Evolutionary conservation across 1,140 invertebrate species (phyloP), one percentile per base, ranked within the genome.

Genomic region (Laupala kohalensis): DNA sequence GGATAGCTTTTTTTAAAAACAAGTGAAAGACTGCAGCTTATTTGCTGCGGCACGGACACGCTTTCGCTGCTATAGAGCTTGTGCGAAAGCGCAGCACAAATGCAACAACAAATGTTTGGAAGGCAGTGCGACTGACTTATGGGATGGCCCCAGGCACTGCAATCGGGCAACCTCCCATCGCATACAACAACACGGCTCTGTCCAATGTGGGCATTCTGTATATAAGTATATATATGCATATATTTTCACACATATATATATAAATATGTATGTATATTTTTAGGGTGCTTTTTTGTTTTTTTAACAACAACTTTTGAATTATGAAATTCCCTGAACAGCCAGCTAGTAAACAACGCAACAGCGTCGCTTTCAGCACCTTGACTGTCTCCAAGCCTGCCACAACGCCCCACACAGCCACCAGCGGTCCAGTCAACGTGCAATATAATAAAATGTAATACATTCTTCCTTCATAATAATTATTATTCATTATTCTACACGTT

Each of bases 401-500:
- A 26, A 29, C 67, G 29, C 29, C 24, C 67, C 30, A 72, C 71
- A 67, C 65, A 69, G 71, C 71, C 27, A 37, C 27, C 25, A 69
- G 68, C 66, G 30, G 62, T 64, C 29, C 64, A 6, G n/a, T 53
- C 71, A 72, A 69, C 66, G 71, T 72, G 71, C 71, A 72, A 72
- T 68, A 72, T 72, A 72, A 72, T 30, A 69, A 53, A 69, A 53
- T 64, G 53, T 69, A 72, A 72, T 69, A 66, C 66, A 65, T 30
- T 53, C 28, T 65, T 29, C 28, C 63, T 28, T 66, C n/a, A 71
- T 70, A 70, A 73, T 73, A 70, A 73, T 73, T 70, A 73, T 73
- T 67, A 70, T 73, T 73, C n/a, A 69, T 73, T 70, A 69, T 70
- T 70, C 72, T 73, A 73, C 72, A 73, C 72, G 70, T 70, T 70